These are phyloP conservation scores for Antrozous pallidus DNA, from an alignment of 2,797 vertebrate genomes.

Conservation along the genomic window DNA sequence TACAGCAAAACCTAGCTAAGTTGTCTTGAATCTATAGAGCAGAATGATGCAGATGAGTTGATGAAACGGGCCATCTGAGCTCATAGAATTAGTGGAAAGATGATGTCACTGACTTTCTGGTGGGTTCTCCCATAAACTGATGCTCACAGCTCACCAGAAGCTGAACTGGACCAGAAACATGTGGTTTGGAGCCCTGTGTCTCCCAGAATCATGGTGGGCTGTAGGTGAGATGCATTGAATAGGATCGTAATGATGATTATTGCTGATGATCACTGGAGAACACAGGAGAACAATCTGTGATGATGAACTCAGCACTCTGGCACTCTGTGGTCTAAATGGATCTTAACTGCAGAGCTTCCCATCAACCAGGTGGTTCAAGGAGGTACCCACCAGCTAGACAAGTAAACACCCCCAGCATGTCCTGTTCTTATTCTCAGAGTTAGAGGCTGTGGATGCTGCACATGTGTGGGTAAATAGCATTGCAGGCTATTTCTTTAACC, in stretches of 20 bases:
- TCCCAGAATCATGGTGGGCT: accelerated
- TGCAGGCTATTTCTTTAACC: not conserved
- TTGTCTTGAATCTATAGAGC: not conserved
- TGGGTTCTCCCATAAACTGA: not conserved
- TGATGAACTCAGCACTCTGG: not conserved
- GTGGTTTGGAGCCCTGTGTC: not conserved
- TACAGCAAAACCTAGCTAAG: not conserved
- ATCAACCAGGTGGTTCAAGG: not conserved
- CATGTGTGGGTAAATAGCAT: not conserved
- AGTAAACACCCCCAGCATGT: accelerated
- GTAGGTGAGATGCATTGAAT: not conserved
- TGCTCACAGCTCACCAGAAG: not conserved
- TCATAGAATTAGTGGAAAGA: too few relatives aligned
- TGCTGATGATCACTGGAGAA: not conserved
- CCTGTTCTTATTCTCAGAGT: too few relatives aligned
- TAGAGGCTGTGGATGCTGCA: not conserved
- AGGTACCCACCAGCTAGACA: not conserved
- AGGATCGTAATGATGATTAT: accelerated
- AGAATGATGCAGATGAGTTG: too few relatives aligned
- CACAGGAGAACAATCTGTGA: not conserved
- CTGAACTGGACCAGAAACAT: not conserved
- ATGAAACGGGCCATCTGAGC: not conserved
- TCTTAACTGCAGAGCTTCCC: not conserved
- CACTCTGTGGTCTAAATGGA: too few relatives aligned
- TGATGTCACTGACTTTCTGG: accelerated